Evolutionary conservation across 64 coral and sea anemone genomes (phyloP), one percentile per base, ranked within the genome.

Genomic region (Acropora tenuis): DNA sequence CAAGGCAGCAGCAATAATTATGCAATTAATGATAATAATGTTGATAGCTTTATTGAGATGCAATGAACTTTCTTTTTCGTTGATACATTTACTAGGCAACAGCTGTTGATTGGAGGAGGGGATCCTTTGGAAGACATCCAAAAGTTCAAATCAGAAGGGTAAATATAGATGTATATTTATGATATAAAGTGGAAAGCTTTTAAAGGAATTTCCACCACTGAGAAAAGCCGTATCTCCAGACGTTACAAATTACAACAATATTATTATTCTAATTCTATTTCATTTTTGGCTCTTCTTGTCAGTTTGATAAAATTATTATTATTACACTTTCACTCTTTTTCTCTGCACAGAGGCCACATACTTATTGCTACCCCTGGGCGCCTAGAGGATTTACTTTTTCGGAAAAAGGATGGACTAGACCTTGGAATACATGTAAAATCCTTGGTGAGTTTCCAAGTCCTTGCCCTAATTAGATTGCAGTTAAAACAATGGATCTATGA

Each of bases 361-460:
- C 49, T 98, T 49, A 69, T 98, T 84, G 96, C 90, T 4, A 98
- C 96, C 60, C 96, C 96, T 79, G 96, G 96, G 84, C 76, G 96
- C 75, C 63, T 98, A 72, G 93, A 98, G 73, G 96, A 98, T 90
- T 75, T 98, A 4, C 90, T 98, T 77, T 80, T 72, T 74, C 90
- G 91, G 50, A 94, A 92, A 45, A 91, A 95, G 15, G 86, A 95
- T 75, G 94, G 87, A 49, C 53, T 98, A 69, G 83, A 98, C 43
- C 87, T 98, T 48, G 96, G 90, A 74, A 72, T 94, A 52, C 94
- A 95, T 88, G 83, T 90, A 43, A 90, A 86, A 74, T 93, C 75
- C 40, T 73, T 98, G 88, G 96, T 98, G 83, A 47, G 88, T 78
- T 30, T 30, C 30, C 30, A 30, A 30, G 30, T 30, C 30, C 30